These are phyloP conservation scores for Torymus aiolomorphi DNA, from an alignment of 2,888 invertebrate genomes.

Conservation along the genomic window DNA sequence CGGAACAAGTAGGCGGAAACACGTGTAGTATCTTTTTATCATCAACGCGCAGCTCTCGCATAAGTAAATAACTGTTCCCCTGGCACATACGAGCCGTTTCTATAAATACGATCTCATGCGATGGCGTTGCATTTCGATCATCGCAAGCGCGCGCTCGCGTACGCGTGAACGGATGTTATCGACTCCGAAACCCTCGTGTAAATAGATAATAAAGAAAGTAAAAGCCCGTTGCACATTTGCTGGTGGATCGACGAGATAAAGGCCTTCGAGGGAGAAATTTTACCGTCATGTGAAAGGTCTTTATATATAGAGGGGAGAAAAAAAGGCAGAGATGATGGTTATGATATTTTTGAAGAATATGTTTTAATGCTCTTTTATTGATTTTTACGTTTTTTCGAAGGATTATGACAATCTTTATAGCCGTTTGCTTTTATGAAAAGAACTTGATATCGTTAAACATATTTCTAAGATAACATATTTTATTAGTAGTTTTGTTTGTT, in stretches of 20 bases:
- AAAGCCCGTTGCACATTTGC: neutral
- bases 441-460: no score
- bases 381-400: slow-evolving; percentile 8
- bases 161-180: neutral
- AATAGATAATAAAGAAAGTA: slow-evolving; percentile 20
- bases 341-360: slow-evolving; percentile 4
- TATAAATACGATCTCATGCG: slow-evolving; percentile 31
- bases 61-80: slow-evolving; percentile 33
- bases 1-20: slow-evolving; percentile 13
- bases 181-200: neutral
- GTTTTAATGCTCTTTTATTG: slow-evolving; percentile 3
- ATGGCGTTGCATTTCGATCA: no score
- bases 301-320: neutral
- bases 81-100: slow-evolving; percentile 1
- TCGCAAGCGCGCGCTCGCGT: no score
- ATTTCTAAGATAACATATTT: no score
- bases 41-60: slow-evolving; percentile 10
- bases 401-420: neutral
- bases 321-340: neutral
- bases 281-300: no score
- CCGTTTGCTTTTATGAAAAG: no score
- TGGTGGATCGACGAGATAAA: neutral
- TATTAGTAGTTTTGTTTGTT: no score
- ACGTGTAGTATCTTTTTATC: slow-evolving; percentile 42
- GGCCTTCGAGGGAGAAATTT: no score